Percentiles rank a stretch among this genome's conserved stretches.
phyloP scores from a whole-genome alignment of 2,888 invertebrate genomes.

The Trilocha varians region DNA sequence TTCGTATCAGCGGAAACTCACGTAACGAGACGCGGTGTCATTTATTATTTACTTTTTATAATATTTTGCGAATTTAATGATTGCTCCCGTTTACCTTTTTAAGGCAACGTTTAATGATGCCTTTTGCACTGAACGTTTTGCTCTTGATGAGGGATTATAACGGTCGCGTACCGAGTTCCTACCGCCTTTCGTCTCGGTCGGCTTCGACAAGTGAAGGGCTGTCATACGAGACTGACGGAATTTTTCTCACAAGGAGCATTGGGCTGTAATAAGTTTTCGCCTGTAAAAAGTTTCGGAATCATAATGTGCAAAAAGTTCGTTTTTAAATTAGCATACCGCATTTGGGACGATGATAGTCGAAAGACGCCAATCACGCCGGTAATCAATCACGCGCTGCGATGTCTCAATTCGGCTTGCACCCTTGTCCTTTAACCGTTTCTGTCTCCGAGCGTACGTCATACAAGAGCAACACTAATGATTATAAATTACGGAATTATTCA shows the following conservation, averaged over 20 bases:
- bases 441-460: constrained; percentile 28
- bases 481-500: constrained; percentile 64
- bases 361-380: constrained; percentile 54
- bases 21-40: constrained; percentile 58
- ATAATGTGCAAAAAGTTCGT: constrained; percentile 31
- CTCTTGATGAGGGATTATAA: constrained; percentile 65
- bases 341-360: constrained; percentile 40
- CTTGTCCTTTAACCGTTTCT: constrained; percentile 24
- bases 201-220: constrained; percentile 57
- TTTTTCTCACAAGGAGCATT: constrained; percentile 54
- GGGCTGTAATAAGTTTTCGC: constrained; percentile 49
- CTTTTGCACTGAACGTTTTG: constrained; percentile 62
- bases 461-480: constrained; percentile 59
- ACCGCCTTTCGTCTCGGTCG: constrained; percentile 35
- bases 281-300: constrained; percentile 35
- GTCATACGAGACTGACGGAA: constrained; percentile 53
- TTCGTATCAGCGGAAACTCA: constrained; percentile 68
- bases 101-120: constrained; percentile 69
- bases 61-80: constrained; percentile 68
- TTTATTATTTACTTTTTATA: constrained; percentile 57
- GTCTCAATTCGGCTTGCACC: constrained; percentile 62
- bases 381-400: constrained; percentile 66
- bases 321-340: constrained; percentile 37
- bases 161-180: constrained; percentile 49
- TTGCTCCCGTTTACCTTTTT: constrained; percentile 68